Evolutionary conservation across 2,888 invertebrate species (phyloP).

Genomic region (Mythimna impura): DNA sequence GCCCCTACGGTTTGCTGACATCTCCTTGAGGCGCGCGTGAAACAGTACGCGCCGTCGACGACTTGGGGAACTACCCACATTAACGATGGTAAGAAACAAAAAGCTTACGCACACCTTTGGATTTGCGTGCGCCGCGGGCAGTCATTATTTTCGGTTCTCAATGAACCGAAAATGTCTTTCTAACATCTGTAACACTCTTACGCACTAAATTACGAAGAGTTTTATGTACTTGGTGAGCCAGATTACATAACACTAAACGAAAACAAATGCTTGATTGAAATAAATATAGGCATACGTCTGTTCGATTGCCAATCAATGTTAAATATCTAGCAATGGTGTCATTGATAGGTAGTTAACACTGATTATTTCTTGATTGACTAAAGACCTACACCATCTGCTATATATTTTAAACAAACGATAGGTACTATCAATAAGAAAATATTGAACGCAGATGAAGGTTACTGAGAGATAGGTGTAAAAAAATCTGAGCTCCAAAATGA

Average conservation of each 20-base stretch:
- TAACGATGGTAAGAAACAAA: background rate
- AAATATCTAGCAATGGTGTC: conserved; percentile 29
- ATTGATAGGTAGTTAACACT: conserved; percentile 36
- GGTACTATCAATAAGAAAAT: background rate
- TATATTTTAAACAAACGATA: conserved; percentile 3
- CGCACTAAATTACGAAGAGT: too few relatives aligned
- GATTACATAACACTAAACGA: background rate
- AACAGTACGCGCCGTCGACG: too few relatives aligned
- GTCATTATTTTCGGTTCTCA: background rate
- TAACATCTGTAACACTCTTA: background rate
- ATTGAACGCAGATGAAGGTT: background rate
- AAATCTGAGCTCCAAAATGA: background rate
- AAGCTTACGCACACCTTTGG: background rate
- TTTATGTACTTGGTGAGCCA: too few relatives aligned
- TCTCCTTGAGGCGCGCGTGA: too few relatives aligned
- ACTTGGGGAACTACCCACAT: too few relatives aligned
- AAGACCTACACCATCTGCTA: background rate
- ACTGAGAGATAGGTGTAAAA: background rate
- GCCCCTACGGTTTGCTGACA: too few relatives aligned
- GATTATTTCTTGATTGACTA: conserved; percentile 34
- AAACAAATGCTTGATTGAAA: conserved; percentile 23
- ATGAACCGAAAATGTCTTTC: background rate
- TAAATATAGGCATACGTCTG: conserved; percentile 26
- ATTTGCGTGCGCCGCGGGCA: background rate
- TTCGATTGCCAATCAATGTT: conserved; percentile 53